Conservation (phyloP, 2,113 vertebrate genomes). For the Crotalus horridus region DNA sequence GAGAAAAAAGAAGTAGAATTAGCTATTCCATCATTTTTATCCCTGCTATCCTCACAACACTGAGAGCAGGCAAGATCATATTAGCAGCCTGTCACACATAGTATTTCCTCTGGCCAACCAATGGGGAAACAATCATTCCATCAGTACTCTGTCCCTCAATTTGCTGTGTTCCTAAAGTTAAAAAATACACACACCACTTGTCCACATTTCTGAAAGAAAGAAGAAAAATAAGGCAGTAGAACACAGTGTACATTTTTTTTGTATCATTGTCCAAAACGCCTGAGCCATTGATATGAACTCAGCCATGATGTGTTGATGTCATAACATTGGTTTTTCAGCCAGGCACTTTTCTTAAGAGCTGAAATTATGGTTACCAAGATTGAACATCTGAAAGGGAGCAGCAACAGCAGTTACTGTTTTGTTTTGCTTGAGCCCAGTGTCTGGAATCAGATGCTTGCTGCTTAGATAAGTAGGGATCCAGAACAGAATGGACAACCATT, state of each 20-base stretch:
- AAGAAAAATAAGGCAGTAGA: not conserved
- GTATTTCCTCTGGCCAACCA: not conserved
- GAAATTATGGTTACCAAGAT: not conserved
- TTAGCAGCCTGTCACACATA: not conserved
- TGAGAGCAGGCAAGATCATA: not conserved
- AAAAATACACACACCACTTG: not conserved
- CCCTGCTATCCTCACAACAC: not conserved
- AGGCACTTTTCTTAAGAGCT: not conserved
- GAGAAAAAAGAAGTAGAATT: not conserved
- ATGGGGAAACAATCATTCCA: not conserved
- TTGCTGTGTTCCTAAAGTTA: not conserved
- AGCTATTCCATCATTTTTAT: not conserved
- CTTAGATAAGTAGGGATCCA: not conserved
- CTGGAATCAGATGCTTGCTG: not conserved
- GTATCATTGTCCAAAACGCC: not conserved
- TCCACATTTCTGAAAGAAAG: not conserved
- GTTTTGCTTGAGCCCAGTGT: not conserved
- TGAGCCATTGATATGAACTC: not conserved
- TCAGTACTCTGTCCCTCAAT: not conserved
- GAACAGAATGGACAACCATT: not conserved
- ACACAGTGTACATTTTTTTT: not conserved
- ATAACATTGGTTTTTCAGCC: not conserved
- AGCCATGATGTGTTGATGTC: not conserved
- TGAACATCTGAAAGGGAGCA: not conserved
- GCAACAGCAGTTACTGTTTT: not conserved